These are phyloP conservation scores for Clarias gariepinus DNA, from an alignment of 2,113 vertebrate species.

Conservation along the genomic window DNA sequence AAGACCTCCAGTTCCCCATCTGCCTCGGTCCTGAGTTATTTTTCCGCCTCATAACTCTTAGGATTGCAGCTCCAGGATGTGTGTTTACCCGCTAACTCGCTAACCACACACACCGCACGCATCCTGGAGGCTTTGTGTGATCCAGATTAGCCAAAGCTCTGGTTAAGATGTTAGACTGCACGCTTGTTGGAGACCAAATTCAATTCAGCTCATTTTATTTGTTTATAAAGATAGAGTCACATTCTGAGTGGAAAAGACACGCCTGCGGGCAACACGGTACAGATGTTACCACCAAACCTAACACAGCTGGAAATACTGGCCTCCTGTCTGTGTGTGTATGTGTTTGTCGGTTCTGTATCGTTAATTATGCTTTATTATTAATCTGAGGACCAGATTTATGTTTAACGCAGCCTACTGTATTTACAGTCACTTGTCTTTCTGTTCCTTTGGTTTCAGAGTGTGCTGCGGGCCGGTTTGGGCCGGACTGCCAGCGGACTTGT, in stretches of 20 bases:
- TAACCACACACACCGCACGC: not conserved
- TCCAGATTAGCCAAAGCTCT: not conserved
- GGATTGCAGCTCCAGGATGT: conserved; percentile 39
- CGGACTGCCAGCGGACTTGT: conserved; percentile 75
- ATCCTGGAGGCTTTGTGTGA: not conserved
- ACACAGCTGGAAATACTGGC: not conserved
- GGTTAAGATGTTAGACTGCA: not conserved
- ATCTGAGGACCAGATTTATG: not conserved
- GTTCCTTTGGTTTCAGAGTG: conserved; percentile 73
- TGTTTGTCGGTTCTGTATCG: not conserved
- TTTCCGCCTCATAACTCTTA: conserved; percentile 23
- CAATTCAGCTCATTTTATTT: not conserved
- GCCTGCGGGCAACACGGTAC: not conserved
- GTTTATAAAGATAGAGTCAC: not conserved
- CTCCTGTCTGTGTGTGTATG: not conserved
- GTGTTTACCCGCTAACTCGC: conserved; percentile 41
- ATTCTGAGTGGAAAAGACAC: not conserved
- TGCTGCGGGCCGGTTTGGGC: conserved; percentile 68
- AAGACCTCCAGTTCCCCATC: conserved; percentile 35
- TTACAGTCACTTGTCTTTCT: not conserved
- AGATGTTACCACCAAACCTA: not conserved
- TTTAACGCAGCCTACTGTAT: not conserved
- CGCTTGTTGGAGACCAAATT: not conserved
- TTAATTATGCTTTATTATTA: not conserved
- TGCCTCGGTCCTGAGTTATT: conserved; percentile 30